Conservation (phyloP, 1,140 invertebrate species). For the Pseudobourletiella spinata region DNA sequence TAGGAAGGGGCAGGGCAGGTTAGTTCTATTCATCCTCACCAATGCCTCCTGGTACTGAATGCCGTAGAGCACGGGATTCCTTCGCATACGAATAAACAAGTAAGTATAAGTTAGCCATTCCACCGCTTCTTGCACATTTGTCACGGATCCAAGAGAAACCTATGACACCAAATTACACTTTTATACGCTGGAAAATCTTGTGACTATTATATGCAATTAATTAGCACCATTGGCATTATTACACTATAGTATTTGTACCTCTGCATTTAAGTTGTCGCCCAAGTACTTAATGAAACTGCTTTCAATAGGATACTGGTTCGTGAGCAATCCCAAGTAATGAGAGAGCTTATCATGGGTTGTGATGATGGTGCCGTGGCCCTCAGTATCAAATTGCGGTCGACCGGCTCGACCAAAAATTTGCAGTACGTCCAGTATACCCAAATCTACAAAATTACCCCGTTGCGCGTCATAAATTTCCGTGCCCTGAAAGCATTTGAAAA, state of each 20-base stretch:
- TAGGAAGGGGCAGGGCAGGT: background rate
- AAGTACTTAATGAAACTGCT: conserved; percentile 88
- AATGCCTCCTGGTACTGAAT: conserved; percentile 57
- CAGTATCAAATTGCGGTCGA: conserved; percentile 81
- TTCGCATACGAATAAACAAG: conserved; percentile 83
- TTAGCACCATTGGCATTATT: no score
- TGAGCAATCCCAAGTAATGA: conserved; percentile 88
- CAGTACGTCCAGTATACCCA: conserved; percentile 93
- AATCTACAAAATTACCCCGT: conserved; percentile 84
- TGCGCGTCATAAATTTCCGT: conserved; percentile 97
- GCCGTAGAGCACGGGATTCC: conserved; percentile 88
- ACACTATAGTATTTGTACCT: conserved; percentile 56
- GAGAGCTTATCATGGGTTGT: conserved; percentile 85
- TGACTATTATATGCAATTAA: no score
- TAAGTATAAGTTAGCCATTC: conserved; percentile 98
- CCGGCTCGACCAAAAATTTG: conserved; percentile 99
- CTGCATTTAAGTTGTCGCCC: conserved; percentile 96
- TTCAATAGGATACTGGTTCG: conserved; percentile 96
- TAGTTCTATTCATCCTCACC: conserved; percentile 38
- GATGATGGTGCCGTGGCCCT: conserved; percentile 92
- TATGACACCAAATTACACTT: conserved; percentile 39
- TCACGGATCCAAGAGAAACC: conserved; percentile 87
- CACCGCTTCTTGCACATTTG: conserved; percentile 90
- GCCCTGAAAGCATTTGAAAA: conserved; percentile 51
- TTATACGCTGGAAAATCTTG: no score